Evolutionary conservation across 2,888 invertebrate genomes (phyloP).

Genomic region (Prosapia bicincta): DNA sequence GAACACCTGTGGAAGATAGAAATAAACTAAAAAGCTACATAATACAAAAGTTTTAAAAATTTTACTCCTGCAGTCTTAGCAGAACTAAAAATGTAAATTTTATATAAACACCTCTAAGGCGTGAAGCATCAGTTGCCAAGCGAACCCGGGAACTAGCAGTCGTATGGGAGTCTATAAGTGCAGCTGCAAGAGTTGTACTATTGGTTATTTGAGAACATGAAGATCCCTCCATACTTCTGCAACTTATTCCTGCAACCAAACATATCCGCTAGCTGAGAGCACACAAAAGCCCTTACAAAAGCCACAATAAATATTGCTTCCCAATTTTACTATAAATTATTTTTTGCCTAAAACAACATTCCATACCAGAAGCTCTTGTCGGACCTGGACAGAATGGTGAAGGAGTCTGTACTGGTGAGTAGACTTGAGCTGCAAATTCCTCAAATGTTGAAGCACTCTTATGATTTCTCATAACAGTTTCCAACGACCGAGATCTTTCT

Average conservation of each 20-base stretch:
- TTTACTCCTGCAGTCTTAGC: no score
- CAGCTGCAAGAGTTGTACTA: constrained; percentile 54
- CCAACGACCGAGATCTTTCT: constrained; percentile 81
- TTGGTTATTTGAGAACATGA: constrained; percentile 1
- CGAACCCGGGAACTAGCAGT: not conserved
- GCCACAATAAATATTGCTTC: no score
- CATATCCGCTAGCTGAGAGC: not conserved
- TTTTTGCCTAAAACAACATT: not conserved
- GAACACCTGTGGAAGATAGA: no score
- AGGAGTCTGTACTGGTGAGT: constrained; percentile 60
- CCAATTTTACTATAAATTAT: no score
- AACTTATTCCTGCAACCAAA: constrained; percentile 22
- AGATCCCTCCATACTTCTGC: constrained; percentile 22
- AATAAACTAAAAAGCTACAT: no score
- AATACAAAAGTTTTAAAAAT: no score
- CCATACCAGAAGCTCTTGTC: constrained; percentile 43
- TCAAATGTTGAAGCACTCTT: constrained; percentile 88
- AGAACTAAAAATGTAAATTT: no score
- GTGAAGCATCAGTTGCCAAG: constrained; percentile 6
- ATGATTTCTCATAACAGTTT: constrained; percentile 80
- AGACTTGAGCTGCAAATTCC: constrained; percentile 72
- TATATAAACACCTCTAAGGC: constrained; percentile 10
- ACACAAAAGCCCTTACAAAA: not conserved
- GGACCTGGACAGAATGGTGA: constrained; percentile 46
- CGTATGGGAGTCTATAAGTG: constrained; percentile 54